Percentiles rank a stretch among this genome's conserved stretches.
Conservation (phyloP, 2,113 vertebrate species). For the Acrocephalus kingi region DNA sequence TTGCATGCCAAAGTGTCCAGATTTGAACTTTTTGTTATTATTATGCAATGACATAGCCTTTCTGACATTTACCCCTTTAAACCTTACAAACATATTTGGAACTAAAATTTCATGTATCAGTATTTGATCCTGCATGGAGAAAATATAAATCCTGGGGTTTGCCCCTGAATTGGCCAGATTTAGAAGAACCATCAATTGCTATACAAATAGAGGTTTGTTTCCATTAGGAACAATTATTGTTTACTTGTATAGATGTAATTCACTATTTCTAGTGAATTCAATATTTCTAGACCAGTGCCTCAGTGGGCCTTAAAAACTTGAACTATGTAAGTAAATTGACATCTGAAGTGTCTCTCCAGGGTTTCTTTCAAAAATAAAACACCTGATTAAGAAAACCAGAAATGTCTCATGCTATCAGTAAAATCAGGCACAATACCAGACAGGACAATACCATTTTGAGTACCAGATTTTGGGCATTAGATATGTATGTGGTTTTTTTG, state of each 20-base stretch:
- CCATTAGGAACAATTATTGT: neutral
- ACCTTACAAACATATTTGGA: neutral
- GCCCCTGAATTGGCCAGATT: neutral
- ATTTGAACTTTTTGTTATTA: neutral
- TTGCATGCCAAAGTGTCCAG: neutral
- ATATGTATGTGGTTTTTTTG: too few relatives aligned
- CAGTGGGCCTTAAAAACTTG: neutral
- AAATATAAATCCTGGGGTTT: neutral
- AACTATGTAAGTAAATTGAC: neutral
- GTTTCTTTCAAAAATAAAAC: neutral
- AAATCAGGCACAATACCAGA: neutral
- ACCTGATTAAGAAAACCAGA: neutral
- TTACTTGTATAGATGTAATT: neutral
- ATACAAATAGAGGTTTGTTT: neutral
- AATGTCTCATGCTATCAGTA: neutral
- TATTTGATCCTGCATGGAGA: neutral
- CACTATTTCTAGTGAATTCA: neutral
- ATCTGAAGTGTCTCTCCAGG: neutral
- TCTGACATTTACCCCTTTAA: neutral
- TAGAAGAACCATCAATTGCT: neutral
- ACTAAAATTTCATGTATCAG: neutral
- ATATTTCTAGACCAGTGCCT: neutral
- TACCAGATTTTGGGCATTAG: neutral
- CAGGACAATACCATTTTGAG: rapidly evolving
- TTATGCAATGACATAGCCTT: neutral